Percentiles rank a stretch among this genome's conserved stretches.
Evolutionary conservation across 1,140 invertebrate species (phyloP).

Genomic region (Rhyzopertha dominica): DNA sequence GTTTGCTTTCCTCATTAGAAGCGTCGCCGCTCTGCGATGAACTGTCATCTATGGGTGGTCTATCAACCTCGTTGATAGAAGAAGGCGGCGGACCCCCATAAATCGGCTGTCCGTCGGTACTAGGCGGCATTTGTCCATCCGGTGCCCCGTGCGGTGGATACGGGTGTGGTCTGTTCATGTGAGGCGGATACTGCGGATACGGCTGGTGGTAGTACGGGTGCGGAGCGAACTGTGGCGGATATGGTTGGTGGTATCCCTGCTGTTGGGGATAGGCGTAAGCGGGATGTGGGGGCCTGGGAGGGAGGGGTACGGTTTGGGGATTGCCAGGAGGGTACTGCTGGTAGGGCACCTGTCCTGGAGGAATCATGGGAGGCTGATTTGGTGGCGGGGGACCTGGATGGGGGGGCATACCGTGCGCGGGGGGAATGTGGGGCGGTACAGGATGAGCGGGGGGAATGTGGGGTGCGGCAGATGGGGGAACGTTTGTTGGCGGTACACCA

Average conservation of each 20-base stretch:
- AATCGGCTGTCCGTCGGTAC: conserved; percentile 18
- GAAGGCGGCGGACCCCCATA: conserved; percentile 16
- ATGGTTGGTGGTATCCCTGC: conserved; percentile 55
- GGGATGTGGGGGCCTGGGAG: conserved; percentile 54
- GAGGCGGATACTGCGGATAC: conserved; percentile 55
- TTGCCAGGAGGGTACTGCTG: conserved; percentile 44
- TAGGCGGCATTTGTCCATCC: conserved; percentile 21
- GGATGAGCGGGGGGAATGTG: conserved; percentile 36
- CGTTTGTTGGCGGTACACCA: conserved; percentile 32
- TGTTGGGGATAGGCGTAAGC: conserved; percentile 59
- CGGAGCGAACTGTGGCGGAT: conserved; percentile 50
- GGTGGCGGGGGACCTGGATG: conserved; percentile 22
- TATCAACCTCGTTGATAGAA: conserved; percentile 10
- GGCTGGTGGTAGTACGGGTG: conserved; percentile 59
- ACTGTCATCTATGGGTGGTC: conserved; percentile 7
- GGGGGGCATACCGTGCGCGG: conserved; percentile 35
- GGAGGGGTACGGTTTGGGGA: conserved; percentile 42
- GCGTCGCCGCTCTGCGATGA: neutral
- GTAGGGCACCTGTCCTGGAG: conserved; percentile 48
- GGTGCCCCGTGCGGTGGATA: conserved; percentile 36
- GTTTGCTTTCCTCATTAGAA: neutral
- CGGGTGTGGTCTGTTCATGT: conserved; percentile 51
- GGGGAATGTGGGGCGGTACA: conserved; percentile 31
- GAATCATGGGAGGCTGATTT: conserved; percentile 46
- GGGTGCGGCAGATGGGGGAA: conserved; percentile 33